A percentile compares a stretch with the other conserved stretches of the same genome.
phyloP scores from a whole-genome alignment of 1,140 invertebrate genomes.

The Thaumatotibia leucotreta region DNA sequence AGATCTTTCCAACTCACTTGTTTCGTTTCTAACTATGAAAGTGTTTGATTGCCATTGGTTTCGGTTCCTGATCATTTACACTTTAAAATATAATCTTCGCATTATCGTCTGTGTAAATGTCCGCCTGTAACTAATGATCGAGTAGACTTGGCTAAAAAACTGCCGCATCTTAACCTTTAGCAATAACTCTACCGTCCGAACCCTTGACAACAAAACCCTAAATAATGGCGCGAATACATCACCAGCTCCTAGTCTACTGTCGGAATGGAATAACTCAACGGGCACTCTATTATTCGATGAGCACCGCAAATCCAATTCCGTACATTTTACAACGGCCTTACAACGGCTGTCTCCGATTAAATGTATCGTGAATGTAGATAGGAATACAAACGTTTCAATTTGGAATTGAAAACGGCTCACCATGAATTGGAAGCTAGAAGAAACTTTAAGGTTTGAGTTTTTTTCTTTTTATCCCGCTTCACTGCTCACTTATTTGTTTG shows the following conservation, averaged over 20 bases:
- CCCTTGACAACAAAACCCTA: neutral
- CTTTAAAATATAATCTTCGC: no score
- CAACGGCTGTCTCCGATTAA: slow-evolving; percentile 16
- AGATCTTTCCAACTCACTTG: no score
- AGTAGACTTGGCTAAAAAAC: neutral
- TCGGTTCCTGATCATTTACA: no score
- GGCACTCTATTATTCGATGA: slow-evolving; percentile 25
- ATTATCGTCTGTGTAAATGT: no score
- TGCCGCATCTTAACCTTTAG: neutral
- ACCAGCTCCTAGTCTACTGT: neutral
- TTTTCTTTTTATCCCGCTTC: no score
- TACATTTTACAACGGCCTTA: slow-evolving; percentile 35
- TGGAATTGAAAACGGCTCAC: neutral
- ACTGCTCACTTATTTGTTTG: no score
- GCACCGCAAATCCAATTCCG: slow-evolving; percentile 43
- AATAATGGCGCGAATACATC: neutral
- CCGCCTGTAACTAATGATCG: no score
- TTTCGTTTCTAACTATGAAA: no score
- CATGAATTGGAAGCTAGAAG: no score
- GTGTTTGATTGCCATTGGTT: no score
- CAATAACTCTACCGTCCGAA: neutral
- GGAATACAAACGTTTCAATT: neutral
- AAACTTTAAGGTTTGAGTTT: no score
- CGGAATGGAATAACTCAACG: slow-evolving; percentile 30
- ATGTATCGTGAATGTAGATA: neutral